phyloP scores from a whole-genome alignment of 2,113 vertebrate genomes.

The Oreochromis aureus region DNA sequence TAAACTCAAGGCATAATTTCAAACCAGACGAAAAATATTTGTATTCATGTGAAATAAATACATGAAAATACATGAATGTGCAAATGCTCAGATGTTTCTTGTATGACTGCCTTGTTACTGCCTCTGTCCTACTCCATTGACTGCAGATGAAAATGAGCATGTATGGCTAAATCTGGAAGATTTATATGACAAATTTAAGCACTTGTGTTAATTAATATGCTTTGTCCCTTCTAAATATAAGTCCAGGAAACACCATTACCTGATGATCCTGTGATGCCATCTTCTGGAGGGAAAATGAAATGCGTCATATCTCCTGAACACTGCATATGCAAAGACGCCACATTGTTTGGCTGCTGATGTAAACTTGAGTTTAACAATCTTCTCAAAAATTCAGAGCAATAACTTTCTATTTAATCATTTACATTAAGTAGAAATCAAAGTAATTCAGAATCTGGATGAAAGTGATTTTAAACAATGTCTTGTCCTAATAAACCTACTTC shows the following conservation, averaged over 20 bases:
- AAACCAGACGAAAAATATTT: background rate
- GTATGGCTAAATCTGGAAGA: background rate
- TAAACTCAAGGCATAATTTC: background rate
- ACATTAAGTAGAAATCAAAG: background rate
- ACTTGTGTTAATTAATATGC: background rate
- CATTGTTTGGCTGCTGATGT: background rate
- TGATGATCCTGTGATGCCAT: background rate
- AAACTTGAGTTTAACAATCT: background rate
- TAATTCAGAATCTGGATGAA: background rate
- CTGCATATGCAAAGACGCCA: background rate
- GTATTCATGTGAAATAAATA: background rate
- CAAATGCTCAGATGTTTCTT: background rate
- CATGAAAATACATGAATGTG: background rate
- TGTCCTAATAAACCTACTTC: background rate
- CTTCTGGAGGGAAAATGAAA: background rate
- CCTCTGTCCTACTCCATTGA: background rate
- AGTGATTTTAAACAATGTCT: rapidly evolving
- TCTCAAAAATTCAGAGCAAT: background rate
- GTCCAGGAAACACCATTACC: background rate
- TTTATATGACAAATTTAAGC: background rate
- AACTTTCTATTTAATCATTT: background rate
- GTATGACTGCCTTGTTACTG: background rate
- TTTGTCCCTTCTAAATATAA: background rate
- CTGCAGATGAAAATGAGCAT: background rate
- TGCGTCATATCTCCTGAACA: background rate